phyloP scores from a whole-genome alignment of 2,113 vertebrate species.

The Protobothrops flavoviridis region DNA sequence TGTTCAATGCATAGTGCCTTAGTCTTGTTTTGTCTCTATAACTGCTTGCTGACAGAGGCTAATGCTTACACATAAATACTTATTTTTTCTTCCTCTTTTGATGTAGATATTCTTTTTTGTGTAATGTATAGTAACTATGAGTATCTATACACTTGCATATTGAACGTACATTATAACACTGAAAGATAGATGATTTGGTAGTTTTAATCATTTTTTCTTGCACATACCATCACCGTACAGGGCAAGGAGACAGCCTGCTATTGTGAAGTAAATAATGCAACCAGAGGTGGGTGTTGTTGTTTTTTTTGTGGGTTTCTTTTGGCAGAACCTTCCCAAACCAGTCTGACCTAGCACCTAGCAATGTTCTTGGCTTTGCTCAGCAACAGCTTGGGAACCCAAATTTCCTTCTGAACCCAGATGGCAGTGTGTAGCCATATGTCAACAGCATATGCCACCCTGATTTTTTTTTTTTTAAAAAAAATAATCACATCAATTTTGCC shows the following conservation, averaged over 20 bases:
- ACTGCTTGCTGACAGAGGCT: background rate
- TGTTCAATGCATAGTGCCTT: background rate
- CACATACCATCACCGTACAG: slow-evolving; percentile 52
- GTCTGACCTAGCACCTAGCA: slow-evolving; percentile 72
- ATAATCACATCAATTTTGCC: slow-evolving; percentile 74
- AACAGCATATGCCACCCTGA: slow-evolving; percentile 80
- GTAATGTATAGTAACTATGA: slow-evolving; percentile 6
- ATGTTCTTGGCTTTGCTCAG: slow-evolving; percentile 78
- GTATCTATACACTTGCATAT: background rate
- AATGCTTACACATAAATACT: background rate
- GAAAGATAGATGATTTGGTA: slow-evolving; percentile 17
- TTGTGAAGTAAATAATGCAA: slow-evolving; percentile 62
- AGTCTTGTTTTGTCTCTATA: background rate
- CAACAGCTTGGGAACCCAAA: slow-evolving; percentile 81
- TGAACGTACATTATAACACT: background rate
- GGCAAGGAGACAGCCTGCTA: slow-evolving; percentile 53
- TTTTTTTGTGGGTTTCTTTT: slow-evolving; percentile 28
- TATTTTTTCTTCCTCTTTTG: background rate
- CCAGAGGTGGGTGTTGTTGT: slow-evolving; percentile 58
- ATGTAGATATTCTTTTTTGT: slow-evolving; percentile 22
- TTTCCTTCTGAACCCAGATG: slow-evolving; percentile 83
- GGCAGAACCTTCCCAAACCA: slow-evolving; percentile 72
- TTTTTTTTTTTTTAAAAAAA: slow-evolving; percentile 60
- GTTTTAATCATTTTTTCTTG: slow-evolving; percentile 38
- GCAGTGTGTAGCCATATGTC: slow-evolving; percentile 78